A percentile compares a stretch with the other conserved stretches of the same genome.
These are phyloP conservation scores for Hyposoter didymator DNA, from an alignment of 2,888 invertebrate species.

Conservation along the genomic window DNA sequence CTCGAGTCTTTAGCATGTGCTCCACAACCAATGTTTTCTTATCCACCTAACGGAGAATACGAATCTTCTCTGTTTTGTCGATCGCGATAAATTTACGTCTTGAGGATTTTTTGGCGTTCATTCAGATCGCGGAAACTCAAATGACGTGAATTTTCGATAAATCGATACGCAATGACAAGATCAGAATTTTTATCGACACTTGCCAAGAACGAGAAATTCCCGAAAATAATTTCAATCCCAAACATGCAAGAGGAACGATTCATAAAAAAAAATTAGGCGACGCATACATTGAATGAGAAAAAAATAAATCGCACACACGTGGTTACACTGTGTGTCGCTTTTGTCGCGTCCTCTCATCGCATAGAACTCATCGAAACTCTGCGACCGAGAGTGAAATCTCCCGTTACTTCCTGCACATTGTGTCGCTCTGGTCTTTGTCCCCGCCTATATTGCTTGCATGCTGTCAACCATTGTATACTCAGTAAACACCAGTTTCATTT, in stretches of 20 bases:
- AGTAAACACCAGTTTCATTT: conserved; percentile 53
- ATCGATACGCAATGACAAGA: neutral
- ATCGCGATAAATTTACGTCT: neutral
- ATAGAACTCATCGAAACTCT: conserved; percentile 14
- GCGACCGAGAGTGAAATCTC: conserved; percentile 62
- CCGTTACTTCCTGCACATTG: conserved; percentile 64
- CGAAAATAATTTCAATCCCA: no score
- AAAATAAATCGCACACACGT: neutral
- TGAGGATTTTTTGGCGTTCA: neutral
- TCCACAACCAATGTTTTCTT: neutral
- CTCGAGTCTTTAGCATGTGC: neutral
- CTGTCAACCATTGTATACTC: conserved; percentile 23
- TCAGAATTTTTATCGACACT: no score
- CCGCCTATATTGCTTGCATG: conserved; percentile 18
- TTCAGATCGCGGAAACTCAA: neutral
- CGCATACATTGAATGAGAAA: neutral
- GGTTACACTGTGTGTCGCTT: neutral
- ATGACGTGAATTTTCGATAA: neutral
- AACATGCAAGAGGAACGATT: no score
- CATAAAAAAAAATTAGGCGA: neutral
- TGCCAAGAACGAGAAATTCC: no score
- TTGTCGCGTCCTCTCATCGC: conserved; percentile 34
- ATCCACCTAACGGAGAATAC: neutral
- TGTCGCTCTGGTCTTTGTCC: conserved; percentile 35
- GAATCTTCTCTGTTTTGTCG: neutral